These are phyloP conservation scores for Chloroceryle aenea DNA, from an alignment of 2,113 vertebrate species.

Conservation along the genomic window DNA sequence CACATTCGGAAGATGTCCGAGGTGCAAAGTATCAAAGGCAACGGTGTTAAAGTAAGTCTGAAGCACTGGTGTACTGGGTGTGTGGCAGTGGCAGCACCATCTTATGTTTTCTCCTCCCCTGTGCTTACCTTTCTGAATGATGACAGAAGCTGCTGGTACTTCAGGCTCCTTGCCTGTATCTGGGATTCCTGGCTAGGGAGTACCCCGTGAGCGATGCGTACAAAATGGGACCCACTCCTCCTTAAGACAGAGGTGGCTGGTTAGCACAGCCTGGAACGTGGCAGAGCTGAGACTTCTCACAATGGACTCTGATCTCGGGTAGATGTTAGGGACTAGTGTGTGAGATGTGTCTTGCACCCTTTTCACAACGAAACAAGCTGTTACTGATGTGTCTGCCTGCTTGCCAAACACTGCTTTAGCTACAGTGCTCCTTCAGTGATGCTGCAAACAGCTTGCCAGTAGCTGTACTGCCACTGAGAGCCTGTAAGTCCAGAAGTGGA, in stretches of 20 bases:
- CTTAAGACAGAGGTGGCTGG: not conserved
- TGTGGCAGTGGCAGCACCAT: not conserved
- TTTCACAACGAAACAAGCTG: not conserved
- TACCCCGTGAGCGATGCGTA: no score
- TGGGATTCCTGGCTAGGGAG: not conserved
- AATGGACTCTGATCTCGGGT: not conserved
- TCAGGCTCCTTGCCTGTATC: not conserved
- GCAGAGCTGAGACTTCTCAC: not conserved
- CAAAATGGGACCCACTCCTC: not conserved
- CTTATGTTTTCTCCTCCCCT: not conserved
- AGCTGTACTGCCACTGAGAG: not conserved
- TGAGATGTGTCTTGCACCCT: not conserved
- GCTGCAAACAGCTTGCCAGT: not conserved
- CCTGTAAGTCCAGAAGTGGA: not conserved
- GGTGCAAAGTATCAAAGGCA: constrained; percentile 71
- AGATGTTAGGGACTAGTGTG: not conserved
- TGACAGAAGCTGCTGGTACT: not conserved
- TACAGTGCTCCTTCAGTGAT: not conserved
- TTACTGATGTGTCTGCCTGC: not conserved
- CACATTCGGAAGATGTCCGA: constrained; percentile 81
- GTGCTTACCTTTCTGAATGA: not conserved
- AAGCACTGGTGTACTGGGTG: no score
- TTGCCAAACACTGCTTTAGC: not conserved
- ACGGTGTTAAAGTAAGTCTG: constrained; percentile 78
- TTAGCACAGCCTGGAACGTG: not conserved